Evolutionary conservation across 2,113 vertebrate species (phyloP), one percentile per base, ranked within the genome.

Genomic region (Lasiurus cinereus): DNA sequence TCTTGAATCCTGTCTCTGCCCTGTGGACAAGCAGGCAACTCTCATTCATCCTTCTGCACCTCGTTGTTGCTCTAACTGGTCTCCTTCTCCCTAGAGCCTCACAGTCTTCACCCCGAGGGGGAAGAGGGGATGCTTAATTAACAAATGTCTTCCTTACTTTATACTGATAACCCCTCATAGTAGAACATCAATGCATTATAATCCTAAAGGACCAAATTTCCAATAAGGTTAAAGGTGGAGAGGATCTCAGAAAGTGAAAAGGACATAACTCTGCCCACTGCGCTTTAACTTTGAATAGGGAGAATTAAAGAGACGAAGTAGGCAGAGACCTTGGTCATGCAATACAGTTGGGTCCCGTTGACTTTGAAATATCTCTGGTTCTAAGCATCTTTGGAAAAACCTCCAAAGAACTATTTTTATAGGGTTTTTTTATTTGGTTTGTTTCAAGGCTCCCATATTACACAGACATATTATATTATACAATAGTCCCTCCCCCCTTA

Each of bases 261-360:
- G 50, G 16, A 76, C 50, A 66, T 66, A 69, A 56, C 46, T 15
- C 66, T 66, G 16, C 19, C 27, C 46, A 48, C 8, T 84, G 0
- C 33, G 66, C 56, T 91, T 72, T 89, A 79, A 83, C 56, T 94
- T 72, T 89, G 79, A 83, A 83, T 69, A 46, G 46, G 24, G 74
- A 79, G 27, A 67, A 50, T 87, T 1, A 93, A n/a, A 39, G 10
- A 86, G 27, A 11, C 48, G 50, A 90, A 56, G 31, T 24, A 62
- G 56, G 56, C 59, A 46, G 31, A 92, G 64, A 96, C 67, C 52
- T 77, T 85, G 36, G 27, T 67, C 48, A n/a, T 67, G 11, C 22
- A 15, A 1, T 86, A 48, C 13, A 66, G 15, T 56, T 72, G 70
- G 29, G 18, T 96, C 15, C 4, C 70, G 15, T 29, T 50, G n/a